Base-by-base conservation (phyloP, 2,113 vertebrate species). In the Geococcyx californianus region DNA sequence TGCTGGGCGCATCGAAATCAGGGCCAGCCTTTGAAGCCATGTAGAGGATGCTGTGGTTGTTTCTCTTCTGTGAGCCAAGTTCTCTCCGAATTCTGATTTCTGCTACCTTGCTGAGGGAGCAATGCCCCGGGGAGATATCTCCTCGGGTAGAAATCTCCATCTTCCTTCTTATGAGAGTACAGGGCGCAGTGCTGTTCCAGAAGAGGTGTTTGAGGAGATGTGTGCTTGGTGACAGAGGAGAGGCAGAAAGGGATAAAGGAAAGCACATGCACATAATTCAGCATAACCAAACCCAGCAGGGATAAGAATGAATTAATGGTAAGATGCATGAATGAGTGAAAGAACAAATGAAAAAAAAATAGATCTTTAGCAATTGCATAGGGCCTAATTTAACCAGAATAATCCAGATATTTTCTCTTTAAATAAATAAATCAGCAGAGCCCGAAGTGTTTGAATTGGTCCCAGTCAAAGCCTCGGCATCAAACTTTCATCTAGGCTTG, bases 401-500 rank as follows among this genome's bases (percentile, higher is more conserved):
- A 75, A 90, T 80, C 69, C 62, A 17, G 60, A 62, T 93, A 81
- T 62, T 67, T 73, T 76, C 45, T 80, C 82, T 79, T 90, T 73
- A 83, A 87, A 92, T 82, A 87, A 84, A 60, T 89, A 87, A 76
- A 64, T 85, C 81, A 91, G 85, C 90, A 76, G 74, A 92, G 29
- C 78, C 80, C 64, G 42, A 81, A 80, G 68, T 67, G 55, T 82
- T 96, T 94, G 72, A 86, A 60, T 78, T 81, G 79, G 55, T 90
- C 81, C 55, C 78, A 92, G 94, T 75, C 90, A 84, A 96, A 94
- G 93, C 87, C 33, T 58, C 24, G 6, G 81, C 55, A 90, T 95
- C 85, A 84, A 94, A 89, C 93, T 96, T 97, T 94, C 94, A 97
- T 97, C 84, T 96, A 0, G 68, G 84, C 90, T 95, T 96, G 58